Evolutionary conservation across 2,113 vertebrate genomes (phyloP).

Genomic region (Hoplias malabaricus): DNA sequence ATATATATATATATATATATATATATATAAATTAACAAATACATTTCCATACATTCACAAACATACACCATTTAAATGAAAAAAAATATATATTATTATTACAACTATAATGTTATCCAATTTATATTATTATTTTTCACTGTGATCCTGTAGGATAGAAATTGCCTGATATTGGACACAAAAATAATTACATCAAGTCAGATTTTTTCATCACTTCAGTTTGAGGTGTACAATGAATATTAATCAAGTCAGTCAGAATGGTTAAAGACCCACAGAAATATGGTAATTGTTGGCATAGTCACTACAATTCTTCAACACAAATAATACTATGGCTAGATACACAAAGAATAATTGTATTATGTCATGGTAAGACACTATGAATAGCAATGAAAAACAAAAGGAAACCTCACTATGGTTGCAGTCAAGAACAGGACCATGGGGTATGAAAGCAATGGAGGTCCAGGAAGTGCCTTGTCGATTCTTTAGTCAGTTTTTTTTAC

Average conservation of each 20-base stretch:
- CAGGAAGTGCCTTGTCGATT: not conserved
- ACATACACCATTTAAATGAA: too few relatives aligned
- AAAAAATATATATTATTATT: too few relatives aligned
- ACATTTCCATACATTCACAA: too few relatives aligned
- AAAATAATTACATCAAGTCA: too few relatives aligned
- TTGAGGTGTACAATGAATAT: not conserved
- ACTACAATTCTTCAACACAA: not conserved
- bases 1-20: too few relatives aligned
- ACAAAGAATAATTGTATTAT: not conserved
- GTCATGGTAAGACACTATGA: not conserved
- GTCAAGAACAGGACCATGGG: not conserved
- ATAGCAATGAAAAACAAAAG: not conserved
- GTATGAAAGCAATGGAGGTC: not conserved
- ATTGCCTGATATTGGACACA: too few relatives aligned
- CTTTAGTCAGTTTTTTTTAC: too few relatives aligned
- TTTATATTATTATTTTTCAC: too few relatives aligned
- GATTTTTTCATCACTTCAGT: not conserved
- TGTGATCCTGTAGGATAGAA: too few relatives aligned
- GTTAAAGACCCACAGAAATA: not conserved
- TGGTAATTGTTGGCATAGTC: not conserved
- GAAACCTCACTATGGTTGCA: not conserved
- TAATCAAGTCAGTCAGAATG: not conserved
- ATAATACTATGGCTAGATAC: too few relatives aligned
- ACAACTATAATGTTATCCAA: too few relatives aligned
- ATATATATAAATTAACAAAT: too few relatives aligned